Conservation (phyloP, 2,113 vertebrate species). For the Crotalus tigris region DNA sequence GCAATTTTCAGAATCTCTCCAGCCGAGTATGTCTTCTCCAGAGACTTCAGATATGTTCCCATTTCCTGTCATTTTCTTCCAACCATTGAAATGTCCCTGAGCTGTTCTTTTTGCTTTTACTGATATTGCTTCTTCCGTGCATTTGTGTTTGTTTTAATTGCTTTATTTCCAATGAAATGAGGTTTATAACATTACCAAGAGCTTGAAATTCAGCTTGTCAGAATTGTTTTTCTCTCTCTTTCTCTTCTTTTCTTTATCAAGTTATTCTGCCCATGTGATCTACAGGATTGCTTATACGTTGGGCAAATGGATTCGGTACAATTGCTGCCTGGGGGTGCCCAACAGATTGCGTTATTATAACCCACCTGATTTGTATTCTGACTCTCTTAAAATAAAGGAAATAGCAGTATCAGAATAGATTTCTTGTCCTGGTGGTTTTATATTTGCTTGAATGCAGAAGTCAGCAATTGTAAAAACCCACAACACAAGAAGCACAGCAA, state of each 20-base stretch:
- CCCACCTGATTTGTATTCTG: background rate
- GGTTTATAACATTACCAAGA: background rate
- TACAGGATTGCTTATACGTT: background rate
- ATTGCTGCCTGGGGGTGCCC: background rate
- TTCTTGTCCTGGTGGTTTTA: background rate
- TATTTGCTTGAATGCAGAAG: background rate
- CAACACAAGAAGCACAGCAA: background rate
- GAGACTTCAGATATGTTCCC: slow-evolving; percentile 3
- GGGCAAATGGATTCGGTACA: slow-evolving; percentile 20
- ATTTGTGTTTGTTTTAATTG: background rate
- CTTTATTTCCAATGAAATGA: slow-evolving; percentile 16
- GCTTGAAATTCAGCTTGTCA: background rate
- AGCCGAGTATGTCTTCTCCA: slow-evolving; percentile 19
- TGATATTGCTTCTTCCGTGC: slow-evolving; percentile 9
- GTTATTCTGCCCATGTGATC: background rate
- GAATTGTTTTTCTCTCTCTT: background rate
- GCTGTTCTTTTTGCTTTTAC: background rate
- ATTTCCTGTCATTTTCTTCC: background rate
- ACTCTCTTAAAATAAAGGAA: slow-evolving; percentile 1
- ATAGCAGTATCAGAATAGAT: background rate
- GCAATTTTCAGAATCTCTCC: slow-evolving; percentile 3
- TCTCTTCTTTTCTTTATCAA: background rate
- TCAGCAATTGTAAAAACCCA: background rate
- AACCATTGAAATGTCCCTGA: background rate
- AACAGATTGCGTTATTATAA: background rate